Evolutionary conservation across 2,888 invertebrate genomes (phyloP), one percentile per base, ranked within the genome.

Genomic region (Diarsia dahlii): DNA sequence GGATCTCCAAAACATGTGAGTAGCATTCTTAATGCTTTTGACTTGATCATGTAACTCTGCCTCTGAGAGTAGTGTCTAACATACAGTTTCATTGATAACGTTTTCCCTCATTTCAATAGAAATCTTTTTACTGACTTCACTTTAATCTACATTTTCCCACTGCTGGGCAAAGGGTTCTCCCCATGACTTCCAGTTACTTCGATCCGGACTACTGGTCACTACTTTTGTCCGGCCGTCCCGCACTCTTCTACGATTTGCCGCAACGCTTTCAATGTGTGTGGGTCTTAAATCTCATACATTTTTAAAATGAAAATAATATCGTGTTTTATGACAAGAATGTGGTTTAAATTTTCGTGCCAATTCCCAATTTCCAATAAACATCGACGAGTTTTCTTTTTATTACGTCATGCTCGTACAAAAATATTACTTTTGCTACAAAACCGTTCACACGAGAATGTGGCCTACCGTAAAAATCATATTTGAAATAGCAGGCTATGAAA

Each of bases 391-490:
- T 80, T 65, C 64, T 80, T 77, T 82, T 76, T 80, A 65, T 69
- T 77, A 69, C 48, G 20, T 54, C 34, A 56, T 54, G 52, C 63
- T 58, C 64, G 71, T 82, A 71, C 52, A 64, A 82, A 78, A 80
- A 71, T 77, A 66, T 71, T 64, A 87, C 80, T 77, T 76, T 82
- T 80, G 75, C 78, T 78, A 66, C 76, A 81, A 87, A 86, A 78
- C 82, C 81, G 67, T 83, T 84, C 81, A 81, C 75, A 75, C 84
- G 85, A 87, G 87, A 77, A 81, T 78, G 87, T 89, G 89, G 85
- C 78, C 82, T 81, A 76, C 81, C 81, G 74, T 87, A 88, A 87
- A 84, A 88, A 84, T 88, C 87, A 88, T 89, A 88, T 84, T 84
- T 84, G 84, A 79, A 81, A 71, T 87, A 77, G 39, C 78, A 84